A percentile compares a stretch with the other conserved stretches of the same genome.
Evolutionary conservation across 2,797 vertebrate species (phyloP).

Genomic region (Gymnocypris eckloni): DNA sequence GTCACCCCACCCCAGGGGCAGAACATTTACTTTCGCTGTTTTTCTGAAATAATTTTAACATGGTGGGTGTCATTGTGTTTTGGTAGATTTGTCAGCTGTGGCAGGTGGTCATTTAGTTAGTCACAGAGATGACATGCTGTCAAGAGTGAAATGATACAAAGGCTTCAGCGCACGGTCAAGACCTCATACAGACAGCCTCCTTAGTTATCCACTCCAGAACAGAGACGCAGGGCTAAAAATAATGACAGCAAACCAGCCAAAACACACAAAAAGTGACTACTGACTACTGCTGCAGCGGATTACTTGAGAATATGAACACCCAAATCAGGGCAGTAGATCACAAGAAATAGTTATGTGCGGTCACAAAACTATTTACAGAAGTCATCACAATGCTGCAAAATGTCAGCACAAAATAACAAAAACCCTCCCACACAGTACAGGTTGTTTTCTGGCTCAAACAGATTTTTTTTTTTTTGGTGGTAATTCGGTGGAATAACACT

Average conservation of each 20-base stretch:
- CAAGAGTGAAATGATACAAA: constrained; percentile 55
- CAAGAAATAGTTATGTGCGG: not conserved
- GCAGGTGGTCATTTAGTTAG: constrained; percentile 54
- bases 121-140: constrained; percentile 48
- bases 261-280: constrained; percentile 20
- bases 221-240: constrained; percentile 26
- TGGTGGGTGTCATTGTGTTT: constrained; percentile 37
- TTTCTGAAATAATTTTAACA: constrained; percentile 48
- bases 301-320: constrained; percentile 12
- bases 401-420: constrained; percentile 11
- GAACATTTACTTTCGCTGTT: constrained; percentile 46
- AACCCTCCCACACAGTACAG: not conserved
- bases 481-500: constrained; percentile 24
- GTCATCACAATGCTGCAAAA: not conserved
- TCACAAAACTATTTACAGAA: constrained; percentile 23
- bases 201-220: constrained; percentile 46
- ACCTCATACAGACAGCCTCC: constrained; percentile 26
- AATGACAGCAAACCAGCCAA: not conserved
- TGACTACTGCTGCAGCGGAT: not conserved
- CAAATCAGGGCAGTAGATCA: not conserved
- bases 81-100: constrained; percentile 44
- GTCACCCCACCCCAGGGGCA: constrained; percentile 40
- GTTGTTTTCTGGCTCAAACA: not conserved
- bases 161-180: constrained; percentile 49
- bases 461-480: constrained; percentile 1